phyloP scores from a whole-genome alignment of 1,140 invertebrate genomes.

The Dendroctonus ponderosae region DNA sequence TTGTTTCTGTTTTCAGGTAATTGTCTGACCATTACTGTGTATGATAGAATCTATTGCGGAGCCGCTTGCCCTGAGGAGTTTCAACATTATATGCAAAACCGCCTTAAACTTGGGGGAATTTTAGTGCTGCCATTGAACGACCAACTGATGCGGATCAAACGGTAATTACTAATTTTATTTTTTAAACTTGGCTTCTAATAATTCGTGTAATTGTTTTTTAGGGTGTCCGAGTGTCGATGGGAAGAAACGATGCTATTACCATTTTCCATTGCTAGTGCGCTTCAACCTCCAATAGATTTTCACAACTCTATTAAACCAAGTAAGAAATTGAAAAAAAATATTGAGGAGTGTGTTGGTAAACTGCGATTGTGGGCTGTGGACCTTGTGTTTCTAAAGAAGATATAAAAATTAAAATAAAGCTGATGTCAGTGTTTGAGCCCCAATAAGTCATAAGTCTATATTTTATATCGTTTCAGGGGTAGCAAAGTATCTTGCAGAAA shows the following conservation, averaged over 20 bases:
- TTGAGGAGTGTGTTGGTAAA: not conserved
- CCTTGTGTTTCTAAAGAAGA: too few relatives aligned
- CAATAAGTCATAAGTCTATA: too few relatives aligned
- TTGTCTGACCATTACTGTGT: conserved; percentile 71
- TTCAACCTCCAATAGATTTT: conserved; percentile 54
- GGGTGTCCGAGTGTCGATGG: conserved; percentile 64
- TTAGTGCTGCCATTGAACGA: conserved; percentile 84
- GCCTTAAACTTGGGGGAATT: conserved; percentile 80
- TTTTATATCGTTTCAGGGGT: too few relatives aligned
- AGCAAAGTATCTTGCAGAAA: too few relatives aligned
- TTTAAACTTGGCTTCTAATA: not conserved
- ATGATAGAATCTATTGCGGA: conserved; percentile 89
- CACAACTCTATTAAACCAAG: conserved; percentile 61
- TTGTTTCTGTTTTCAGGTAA: conserved; percentile 60
- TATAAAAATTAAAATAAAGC: too few relatives aligned
- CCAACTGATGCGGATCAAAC: conserved; percentile 67
- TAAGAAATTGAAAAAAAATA: conserved; percentile 52
- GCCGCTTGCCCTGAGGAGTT: conserved; percentile 74
- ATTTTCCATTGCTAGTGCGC: conserved; percentile 79
- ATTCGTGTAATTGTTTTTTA: conserved; percentile 8
- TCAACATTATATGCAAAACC: conserved; percentile 73
- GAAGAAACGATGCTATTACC: conserved; percentile 63
- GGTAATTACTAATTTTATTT: conserved; percentile 15
- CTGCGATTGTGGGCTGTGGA: too few relatives aligned
- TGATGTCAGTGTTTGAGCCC: too few relatives aligned